Base-by-base conservation (phyloP, 1,140 invertebrate species). In the Lordiphosa stackelbergi region DNA sequence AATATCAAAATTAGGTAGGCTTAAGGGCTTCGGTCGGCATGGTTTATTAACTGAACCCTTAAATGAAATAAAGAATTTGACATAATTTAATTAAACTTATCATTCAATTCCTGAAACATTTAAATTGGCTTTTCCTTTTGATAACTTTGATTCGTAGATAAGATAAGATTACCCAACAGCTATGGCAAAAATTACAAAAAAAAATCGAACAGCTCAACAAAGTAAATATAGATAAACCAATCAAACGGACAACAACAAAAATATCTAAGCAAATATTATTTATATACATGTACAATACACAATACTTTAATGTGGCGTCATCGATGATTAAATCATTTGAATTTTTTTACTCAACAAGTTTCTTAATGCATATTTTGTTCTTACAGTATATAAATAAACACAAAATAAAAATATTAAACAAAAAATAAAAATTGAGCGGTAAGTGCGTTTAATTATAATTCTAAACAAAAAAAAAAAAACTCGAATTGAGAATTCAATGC, bases 371-470 rank as follows among this genome's bases (percentile, higher is more conserved):
- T 51, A 28, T 46, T 41, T 41, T 57, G 57, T 70, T 71, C 49
- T 77, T 77, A 37, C 73, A 77, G 68, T 77, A 48, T 46, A 48
- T 60, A 31, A 12, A 52, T 38, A 62, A 66, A 31, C 28, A 64
- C 56, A 59, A 49, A 22, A 7, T 37, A 53, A 38, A 38, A 46
- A 19, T 35, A 43, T 41, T 36, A 42, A 42, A 34, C 16, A 16
- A 16, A 16, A 37, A 41, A 53, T 43, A 55, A 51, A 48, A 37
- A 46, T 13, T 28, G 55, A 63, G 41, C 73, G 73, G 73, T 78
- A 78, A 78, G 73, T 77, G 73, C 69, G 73, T 73, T 78, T 51
- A 57, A 46, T 61, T 78, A 61, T 58, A 34, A 46, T 45, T 61
- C 53, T 58, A 52, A 53, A 60, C 16, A 64, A 51, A n/a, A n/a